Percentiles rank a stretch among this genome's conserved stretches.
Evolutionary conservation across 2,113 vertebrate genomes (phyloP).

Genomic region (Pluvianellus socialis): DNA sequence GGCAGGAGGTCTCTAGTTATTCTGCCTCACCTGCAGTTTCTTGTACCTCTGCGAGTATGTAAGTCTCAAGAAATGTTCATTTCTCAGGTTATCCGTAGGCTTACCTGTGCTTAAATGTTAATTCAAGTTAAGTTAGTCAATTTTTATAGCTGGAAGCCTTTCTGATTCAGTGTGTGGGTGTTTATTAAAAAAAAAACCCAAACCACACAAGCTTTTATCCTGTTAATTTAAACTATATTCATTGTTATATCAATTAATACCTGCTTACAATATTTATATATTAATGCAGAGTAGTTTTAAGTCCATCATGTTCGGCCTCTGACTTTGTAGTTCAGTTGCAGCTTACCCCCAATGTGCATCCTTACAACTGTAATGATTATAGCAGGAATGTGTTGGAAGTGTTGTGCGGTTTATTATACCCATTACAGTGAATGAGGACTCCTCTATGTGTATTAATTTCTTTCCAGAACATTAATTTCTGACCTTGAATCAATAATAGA

Average conservation of each 20-base stretch:
- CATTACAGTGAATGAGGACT: not conserved
- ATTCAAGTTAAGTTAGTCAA: not conserved
- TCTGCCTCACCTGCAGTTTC: not conserved
- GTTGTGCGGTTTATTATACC: not conserved
- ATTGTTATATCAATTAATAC: not conserved
- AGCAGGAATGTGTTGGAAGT: not conserved
- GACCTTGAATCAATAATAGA: not conserved
- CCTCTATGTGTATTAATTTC: not conserved
- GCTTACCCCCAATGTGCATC: fast-evolving
- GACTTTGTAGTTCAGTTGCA: not conserved
- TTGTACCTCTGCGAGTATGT: not conserved
- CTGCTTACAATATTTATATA: not conserved
- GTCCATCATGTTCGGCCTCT: not conserved
- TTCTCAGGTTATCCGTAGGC: not conserved
- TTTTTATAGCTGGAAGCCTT: not conserved
- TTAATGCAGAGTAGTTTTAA: not conserved
- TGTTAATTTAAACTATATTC: not conserved
- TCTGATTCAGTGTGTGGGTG: not conserved
- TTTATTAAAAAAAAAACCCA: not conserved
- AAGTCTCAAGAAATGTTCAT: not conserved
- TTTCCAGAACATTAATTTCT: not conserved
- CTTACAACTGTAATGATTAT: not conserved
- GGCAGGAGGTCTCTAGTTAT: not conserved
- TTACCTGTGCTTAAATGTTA: not conserved
- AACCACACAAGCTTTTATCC: not conserved